These are phyloP conservation scores for Pollenia angustigena DNA, from an alignment of 2,888 invertebrate genomes.

Conservation along the genomic window DNA sequence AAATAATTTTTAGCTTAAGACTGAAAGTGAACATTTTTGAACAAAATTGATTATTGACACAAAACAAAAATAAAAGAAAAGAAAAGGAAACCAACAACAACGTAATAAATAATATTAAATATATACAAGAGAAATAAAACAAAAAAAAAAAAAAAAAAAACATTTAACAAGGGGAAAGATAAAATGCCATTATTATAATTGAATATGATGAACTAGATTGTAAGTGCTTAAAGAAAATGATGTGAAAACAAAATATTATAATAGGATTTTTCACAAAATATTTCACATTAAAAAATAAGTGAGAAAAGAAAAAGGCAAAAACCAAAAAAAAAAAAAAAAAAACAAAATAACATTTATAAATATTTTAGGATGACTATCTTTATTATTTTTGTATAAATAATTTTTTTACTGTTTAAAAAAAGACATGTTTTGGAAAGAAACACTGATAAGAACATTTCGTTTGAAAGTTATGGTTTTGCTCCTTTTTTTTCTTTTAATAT, in stretches of 20 bases:
- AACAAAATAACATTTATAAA: not conserved
- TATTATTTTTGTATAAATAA: not conserved
- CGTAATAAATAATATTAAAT: conserved; percentile 43
- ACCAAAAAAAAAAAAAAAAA: not conserved
- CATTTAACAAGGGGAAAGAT: conserved; percentile 60
- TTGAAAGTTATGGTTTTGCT: too few species aligned
- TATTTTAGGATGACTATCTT: not conserved
- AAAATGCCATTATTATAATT: conserved; percentile 70
- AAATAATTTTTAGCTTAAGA: conserved; percentile 59
- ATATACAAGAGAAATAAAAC: not conserved
- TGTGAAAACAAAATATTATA: conserved; percentile 44
- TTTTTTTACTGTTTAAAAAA: too few species aligned
- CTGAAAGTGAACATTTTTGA: conserved; percentile 58
- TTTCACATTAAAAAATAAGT: not conserved
- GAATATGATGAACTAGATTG: conserved; percentile 58
- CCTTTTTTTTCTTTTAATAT: too few species aligned
- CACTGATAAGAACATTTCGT: too few species aligned
- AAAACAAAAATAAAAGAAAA: not conserved
- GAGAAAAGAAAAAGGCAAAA: not conserved
- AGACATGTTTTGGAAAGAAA: too few species aligned
- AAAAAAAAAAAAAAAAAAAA: not conserved
- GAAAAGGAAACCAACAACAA: conserved; percentile 43
- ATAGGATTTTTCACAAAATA: conserved; percentile 38
- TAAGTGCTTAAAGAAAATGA: conserved; percentile 50
- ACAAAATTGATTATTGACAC: conserved; percentile 31